Conservation (phyloP, 2,113 vertebrate species). For the Xenopus borealis region DNA sequence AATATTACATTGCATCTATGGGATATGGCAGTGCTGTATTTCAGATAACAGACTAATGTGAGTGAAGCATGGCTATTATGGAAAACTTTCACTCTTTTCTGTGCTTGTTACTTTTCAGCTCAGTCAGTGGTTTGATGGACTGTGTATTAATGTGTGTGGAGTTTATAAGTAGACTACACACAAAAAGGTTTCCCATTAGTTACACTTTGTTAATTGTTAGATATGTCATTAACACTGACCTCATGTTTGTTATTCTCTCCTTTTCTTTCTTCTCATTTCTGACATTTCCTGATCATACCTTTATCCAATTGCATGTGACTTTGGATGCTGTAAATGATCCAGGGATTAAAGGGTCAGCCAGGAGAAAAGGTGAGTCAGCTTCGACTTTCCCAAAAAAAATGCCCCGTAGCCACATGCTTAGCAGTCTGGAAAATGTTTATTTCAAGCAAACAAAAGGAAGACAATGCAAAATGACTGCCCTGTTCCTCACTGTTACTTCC, state of each 20-base stretch:
- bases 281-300: slow-evolving; percentile 60
- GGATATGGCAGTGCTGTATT: too few relatives aligned
- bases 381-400: background rate
- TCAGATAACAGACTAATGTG: too few relatives aligned
- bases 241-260: slow-evolving; percentile 52
- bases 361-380: slow-evolving; percentile 94
- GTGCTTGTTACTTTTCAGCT: too few relatives aligned
- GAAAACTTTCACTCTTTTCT: too few relatives aligned
- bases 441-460: slow-evolving; percentile 19
- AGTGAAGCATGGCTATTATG: too few relatives aligned
- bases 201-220: background rate
- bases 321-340: slow-evolving; percentile 78
- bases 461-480: slow-evolving; percentile 8
- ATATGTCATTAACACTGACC: slow-evolving; percentile 44
- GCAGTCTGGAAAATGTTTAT: slow-evolving; percentile 19
- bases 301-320: slow-evolving; percentile 76
- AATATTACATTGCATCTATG: too few relatives aligned
- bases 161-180: too few relatives aligned
- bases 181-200: too few relatives aligned
- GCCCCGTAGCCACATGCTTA: background rate
- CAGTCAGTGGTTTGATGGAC: too few relatives aligned
- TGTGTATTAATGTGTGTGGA: too few relatives aligned
- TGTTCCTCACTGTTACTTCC: slow-evolving; percentile 25
- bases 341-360: slow-evolving; percentile 89
- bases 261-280: slow-evolving; percentile 59